Evolutionary conservation across 2,888 invertebrate genomes (phyloP).

Genomic region (Dendrolimus houi): DNA sequence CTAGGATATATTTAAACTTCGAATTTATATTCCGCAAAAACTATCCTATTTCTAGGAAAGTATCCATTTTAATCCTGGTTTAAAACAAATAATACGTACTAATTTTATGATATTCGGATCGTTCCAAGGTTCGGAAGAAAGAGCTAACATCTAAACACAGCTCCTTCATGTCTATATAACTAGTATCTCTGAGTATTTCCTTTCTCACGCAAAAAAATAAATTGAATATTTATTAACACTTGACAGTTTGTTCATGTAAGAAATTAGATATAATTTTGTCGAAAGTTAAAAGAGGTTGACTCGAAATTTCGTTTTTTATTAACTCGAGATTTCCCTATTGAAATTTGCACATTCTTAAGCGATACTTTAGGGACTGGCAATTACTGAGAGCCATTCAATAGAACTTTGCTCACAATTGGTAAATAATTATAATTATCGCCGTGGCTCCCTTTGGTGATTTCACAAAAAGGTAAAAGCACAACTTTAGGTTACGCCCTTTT

Average conservation of each 20-base stretch:
- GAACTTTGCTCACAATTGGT: conserved; percentile 67
- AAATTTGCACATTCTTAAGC: conserved; percentile 54
- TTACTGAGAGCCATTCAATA: conserved; percentile 46
- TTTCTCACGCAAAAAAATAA: neutral
- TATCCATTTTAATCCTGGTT: no score
- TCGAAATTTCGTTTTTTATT: conserved; percentile 9
- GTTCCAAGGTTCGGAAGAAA: no score
- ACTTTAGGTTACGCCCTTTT: conserved; percentile 57
- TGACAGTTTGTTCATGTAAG: neutral
- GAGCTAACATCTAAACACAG: no score
- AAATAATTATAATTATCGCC: conserved; percentile 74
- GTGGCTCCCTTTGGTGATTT: conserved; percentile 57
- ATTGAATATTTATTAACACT: neutral
- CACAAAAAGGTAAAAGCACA: conserved; percentile 66
- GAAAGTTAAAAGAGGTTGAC: conserved; percentile 37
- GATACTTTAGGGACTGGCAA: conserved; percentile 60
- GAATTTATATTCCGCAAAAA: no score
- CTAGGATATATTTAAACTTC: no score
- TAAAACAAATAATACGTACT: no score
- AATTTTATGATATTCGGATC: no score
- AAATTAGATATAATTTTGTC: conserved; percentile 30
- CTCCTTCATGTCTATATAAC: no score
- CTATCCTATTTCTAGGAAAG: no score
- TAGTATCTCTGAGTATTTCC: no score
- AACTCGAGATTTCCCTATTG: conserved; percentile 29